Base-by-base conservation (phyloP, 2,888 invertebrate genomes). In the Halictus quadricinctus region DNA sequence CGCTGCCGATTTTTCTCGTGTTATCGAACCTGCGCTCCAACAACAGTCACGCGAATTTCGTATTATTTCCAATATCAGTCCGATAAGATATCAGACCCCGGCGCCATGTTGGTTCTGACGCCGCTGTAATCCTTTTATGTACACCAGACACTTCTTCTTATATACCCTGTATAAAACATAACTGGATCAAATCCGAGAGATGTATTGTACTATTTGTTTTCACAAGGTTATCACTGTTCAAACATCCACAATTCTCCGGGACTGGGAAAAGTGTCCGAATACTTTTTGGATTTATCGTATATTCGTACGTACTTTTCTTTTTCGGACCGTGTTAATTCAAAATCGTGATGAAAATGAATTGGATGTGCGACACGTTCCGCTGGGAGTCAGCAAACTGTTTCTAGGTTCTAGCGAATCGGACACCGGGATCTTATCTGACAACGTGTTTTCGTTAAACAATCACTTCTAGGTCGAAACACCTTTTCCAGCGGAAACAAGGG, bases 1-100 rank as follows among this genome's bases (percentile, higher is more conserved):
- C 64, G 18, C 36, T 36, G 36, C 36, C 36, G 36, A 36, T 36
- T 36, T 36, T 36, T 36, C 1, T 36, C 3, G 36, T 36, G 25
- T 58, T 74, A 74, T 74, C 41, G 18, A 25, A 36, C 29, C 13
- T 46, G 7, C 36, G 21, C 21, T 41, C 12, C 50, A 15, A 50
- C 76, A n/a, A 12, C n/a, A 8, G 21, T 25, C 46, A 15, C 21
- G 70, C 21, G 76, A 41, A 46, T 76, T 76, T 73, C 29, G 18
- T 75, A 81, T 81, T 85, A 79, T 66, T 83, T 79, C 79, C 15
- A 43, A 72, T 18, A 25, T 1, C 76, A 29, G 18, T 29, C 25
- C 13, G 78, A 25, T 89, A 90, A 88, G 88, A 90, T 91, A 91
- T 90, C 91, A 74, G 81, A 83, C 78, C 85, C 88, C 88, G 15